Evolutionary conservation across 2,113 vertebrate genomes (phyloP), one percentile per base, ranked within the genome.

Genomic region (Dasypus novemcinctus): DNA sequence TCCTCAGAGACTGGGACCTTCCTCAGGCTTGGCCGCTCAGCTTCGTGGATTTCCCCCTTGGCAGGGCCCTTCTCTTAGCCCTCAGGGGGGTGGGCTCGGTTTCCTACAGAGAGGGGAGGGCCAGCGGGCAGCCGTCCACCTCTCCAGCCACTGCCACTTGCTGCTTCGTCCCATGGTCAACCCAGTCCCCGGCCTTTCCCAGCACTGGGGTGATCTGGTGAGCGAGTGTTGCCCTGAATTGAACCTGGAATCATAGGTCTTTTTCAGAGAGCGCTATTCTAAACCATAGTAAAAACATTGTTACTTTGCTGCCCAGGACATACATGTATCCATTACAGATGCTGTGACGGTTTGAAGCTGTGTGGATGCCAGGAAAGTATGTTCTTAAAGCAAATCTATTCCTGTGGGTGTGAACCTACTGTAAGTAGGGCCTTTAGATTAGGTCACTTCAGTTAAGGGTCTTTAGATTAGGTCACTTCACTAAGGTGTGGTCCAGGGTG

Each of bases 161-260:
- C 4, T 36, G 36, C 9, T 18, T 57, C 18, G 36, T 71, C 8
- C 7, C 14, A 0, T 0, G 1, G 57, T 4, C 29, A 13, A 20
- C 18, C 8, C 14, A 11, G 23, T 61, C 17, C 18, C 64, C 3
- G 21, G 52, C 46, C 21, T 20, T 63, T 66, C 20, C n/a, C 5
- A 3, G 33, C 38, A 6, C 5, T 29, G 4, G n/a, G 33, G 3
- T 66, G 46, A 8, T 66, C 41, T 76, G 43, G 31, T 63, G 59
- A 18, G 5, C 46, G 1, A 54, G 36, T 84, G 63, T 80, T 72
- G 4, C 63, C 38, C 3, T 25, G 86, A 79, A 17, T 3, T 54
- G 46, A 63, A 10, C 18, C 10, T 57, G 36, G 38, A 90, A 23
- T 80, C 13, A 2, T 46, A 21, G 43, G 61, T 59, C 54, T 87